Percentiles rank a stretch among this genome's conserved stretches.
Conservation (phyloP, 2,888 invertebrate species). For the Sclerodermus sp. region DNA sequence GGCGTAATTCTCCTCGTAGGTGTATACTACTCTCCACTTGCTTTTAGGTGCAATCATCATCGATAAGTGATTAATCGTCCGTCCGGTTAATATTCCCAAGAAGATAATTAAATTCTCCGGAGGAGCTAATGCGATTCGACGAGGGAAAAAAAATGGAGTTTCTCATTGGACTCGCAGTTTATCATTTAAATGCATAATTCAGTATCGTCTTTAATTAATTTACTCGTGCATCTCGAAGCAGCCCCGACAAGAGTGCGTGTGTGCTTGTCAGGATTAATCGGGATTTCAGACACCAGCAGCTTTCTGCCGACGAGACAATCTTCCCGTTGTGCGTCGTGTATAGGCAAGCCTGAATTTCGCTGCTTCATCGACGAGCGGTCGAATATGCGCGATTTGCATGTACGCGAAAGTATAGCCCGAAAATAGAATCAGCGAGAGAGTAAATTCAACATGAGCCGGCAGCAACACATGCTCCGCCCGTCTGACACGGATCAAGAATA, state of each 20-base stretch:
- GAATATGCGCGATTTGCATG: too few relatives aligned
- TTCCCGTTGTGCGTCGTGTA: neutral
- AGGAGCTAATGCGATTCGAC: too few relatives aligned
- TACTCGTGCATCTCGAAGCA: neutral
- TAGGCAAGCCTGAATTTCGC: neutral
- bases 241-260: neutral
- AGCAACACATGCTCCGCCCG: neutral
- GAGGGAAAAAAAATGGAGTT: too few relatives aligned
- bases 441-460: neutral
- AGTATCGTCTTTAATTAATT: neutral
- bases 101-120: too few relatives aligned
- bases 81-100: too few relatives aligned
- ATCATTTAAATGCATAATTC: too few relatives aligned
- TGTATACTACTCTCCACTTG: too few relatives aligned
- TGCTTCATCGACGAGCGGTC: too few relatives aligned
- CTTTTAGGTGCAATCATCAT: too few relatives aligned
- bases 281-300: neutral
- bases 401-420: neutral
- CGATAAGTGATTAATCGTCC: too few relatives aligned
- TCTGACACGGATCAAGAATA: neutral
- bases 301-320: neutral
- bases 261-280: neutral
- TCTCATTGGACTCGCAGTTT: too few relatives aligned
- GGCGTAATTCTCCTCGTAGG: too few relatives aligned
- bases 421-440: neutral